Conservation (phyloP, 92 coral and sea anemone species). For the Anthopleura xanthogrammica region DNA sequence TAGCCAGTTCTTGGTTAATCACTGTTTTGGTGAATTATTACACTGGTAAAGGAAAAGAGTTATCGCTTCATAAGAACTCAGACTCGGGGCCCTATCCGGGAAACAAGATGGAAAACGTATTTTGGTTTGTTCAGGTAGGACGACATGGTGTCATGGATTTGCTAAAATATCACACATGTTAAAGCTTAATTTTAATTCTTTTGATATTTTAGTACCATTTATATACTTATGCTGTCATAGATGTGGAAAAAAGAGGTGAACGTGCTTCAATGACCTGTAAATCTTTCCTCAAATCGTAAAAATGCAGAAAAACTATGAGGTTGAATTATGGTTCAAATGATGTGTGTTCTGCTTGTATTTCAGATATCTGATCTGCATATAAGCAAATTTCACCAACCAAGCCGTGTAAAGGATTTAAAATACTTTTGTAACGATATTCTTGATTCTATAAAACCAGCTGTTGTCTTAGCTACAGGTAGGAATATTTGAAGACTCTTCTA, state of each 20-base stretch:
- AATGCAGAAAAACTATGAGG: no score
- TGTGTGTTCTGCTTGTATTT: neutral
- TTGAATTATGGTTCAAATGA: neutral
- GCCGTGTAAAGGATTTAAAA: slow-evolving; percentile 65
- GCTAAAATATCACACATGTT: neutral
- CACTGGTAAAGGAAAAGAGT: slow-evolving; percentile 70
- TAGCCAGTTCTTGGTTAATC: slow-evolving; percentile 77
- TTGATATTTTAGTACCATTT: no score
- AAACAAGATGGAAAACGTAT: slow-evolving; percentile 74
- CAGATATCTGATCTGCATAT: slow-evolving; percentile 91
- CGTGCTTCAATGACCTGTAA: no score
- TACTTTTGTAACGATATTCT: slow-evolving; percentile 70
- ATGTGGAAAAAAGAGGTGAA: no score
- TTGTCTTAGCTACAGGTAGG: slow-evolving; percentile 90
- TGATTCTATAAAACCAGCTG: slow-evolving; percentile 73
- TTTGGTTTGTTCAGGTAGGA: slow-evolving; percentile 59
- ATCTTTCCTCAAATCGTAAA: no score
- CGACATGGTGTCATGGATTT: neutral
- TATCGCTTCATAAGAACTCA: slow-evolving; percentile 60
- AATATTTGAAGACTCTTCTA: no score
- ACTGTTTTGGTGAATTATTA: slow-evolving; percentile 84
- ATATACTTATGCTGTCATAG: no score
- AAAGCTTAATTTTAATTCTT: no score
- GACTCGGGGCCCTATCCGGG: slow-evolving; percentile 80
- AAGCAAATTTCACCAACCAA: slow-evolving; percentile 81